Base-by-base conservation (phyloP, 2,113 vertebrate genomes). In the Carlito syrichta region DNA sequence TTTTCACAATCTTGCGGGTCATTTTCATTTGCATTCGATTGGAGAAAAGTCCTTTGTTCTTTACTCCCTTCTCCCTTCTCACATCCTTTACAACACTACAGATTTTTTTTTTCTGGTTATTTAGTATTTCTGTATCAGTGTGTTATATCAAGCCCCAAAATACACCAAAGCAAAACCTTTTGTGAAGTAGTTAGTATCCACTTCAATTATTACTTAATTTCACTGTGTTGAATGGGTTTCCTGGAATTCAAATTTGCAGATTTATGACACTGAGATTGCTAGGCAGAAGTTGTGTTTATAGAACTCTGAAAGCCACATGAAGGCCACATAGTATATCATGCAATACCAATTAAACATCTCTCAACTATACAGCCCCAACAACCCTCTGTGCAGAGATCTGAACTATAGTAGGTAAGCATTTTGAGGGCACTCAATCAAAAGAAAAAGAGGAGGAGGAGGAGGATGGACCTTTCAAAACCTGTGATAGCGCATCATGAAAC, bases 1-100 rank as follows among this genome's bases (percentile, higher is more conserved):
- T 97, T 98, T 97, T 93, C 95, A 98, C 96, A 98, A 98, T 98
- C 98, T 98, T 98, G 96, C 69, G 54, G 98, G 98, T 98, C 98
- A 98, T 98, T 99, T 98, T 0, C 88, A 99, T 99, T 98, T 99
- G 98, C 98, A 98, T 99, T 98, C 97, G 97, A 98, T 97, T 98
- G 97, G 97, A 97, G 92, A 97, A 98, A 98, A 98, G 91, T 97
- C 95, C 96, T 98, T 98, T 98, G 98, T 98, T 98, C 97, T 98
- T 98, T 96, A 93, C 73, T 97, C 94, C 74, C 60, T 97, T 94
- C 73, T 97, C 94, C 74, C 60, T 97, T 98, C 93, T 98, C 91
- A 94, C 78, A 97, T 96, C 71, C 77, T 95, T 94, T 93, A 97
- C 96, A 98, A 96, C 79, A 97, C 86, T 79, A 92, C 87, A 14